Percentiles rank a stretch among this genome's conserved stretches.
Evolutionary conservation across 2,113 vertebrate species (phyloP).

Genomic region (Malurus alboscapulatus): DNA sequence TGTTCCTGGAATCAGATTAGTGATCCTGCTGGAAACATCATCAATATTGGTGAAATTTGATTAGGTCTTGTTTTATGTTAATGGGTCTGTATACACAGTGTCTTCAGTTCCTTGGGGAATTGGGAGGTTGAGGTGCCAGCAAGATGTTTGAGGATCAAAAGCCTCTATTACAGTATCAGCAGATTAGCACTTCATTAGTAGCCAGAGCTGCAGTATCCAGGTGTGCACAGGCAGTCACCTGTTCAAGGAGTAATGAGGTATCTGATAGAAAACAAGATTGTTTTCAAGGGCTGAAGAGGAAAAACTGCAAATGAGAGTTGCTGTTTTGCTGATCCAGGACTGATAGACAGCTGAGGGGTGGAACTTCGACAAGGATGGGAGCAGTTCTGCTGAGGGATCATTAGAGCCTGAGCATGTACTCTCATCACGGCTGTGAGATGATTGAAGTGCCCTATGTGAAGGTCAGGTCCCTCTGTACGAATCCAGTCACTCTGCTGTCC

Average conservation of each 20-base stretch:
- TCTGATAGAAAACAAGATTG: neutral
- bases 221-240: neutral
- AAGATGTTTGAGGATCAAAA: neutral
- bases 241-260: neutral
- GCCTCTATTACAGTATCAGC: neutral
- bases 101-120: neutral
- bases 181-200: neutral
- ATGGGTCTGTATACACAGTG: neutral
- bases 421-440: accelerated
- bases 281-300: neutral
- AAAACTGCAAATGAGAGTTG: neutral
- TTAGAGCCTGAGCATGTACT: accelerated
- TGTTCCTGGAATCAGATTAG: neutral
- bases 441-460: neutral
- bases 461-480: accelerated
- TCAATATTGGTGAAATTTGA: neutral
- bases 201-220: neutral
- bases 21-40: neutral
- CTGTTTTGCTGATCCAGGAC: neutral
- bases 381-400: neutral
- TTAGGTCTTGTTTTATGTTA: neutral
- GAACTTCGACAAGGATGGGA: accelerated
- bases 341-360: neutral
- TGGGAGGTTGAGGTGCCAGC: neutral
- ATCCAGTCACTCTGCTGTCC: neutral